Conservation (phyloP, 2,797 vertebrate genomes). For the Aulostomus chinensis region DNA sequence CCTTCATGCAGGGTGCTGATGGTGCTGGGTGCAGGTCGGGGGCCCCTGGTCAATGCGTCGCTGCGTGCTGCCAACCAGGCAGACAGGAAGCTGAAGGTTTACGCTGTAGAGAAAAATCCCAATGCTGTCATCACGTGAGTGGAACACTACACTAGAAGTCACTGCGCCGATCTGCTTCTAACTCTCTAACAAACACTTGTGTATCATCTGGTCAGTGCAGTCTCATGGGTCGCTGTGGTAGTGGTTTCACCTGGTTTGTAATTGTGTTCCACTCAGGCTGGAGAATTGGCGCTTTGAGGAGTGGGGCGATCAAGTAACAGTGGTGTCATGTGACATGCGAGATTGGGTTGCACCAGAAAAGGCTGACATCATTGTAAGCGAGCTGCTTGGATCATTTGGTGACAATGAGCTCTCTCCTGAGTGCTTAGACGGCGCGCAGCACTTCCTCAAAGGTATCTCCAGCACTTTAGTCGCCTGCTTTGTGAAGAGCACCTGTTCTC, state of each 20-base stretch:
- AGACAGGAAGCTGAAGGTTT: conserved; percentile 84
- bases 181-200: neutral
- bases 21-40: conserved; percentile 92
- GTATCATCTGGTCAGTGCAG: no score
- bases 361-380: conserved; percentile 92
- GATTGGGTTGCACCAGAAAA: conserved; percentile 91
- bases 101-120: conserved; percentile 94
- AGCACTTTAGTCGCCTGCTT: no score
- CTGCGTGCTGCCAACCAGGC: conserved; percentile 89
- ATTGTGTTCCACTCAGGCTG: conserved; percentile 72
- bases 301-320: conserved; percentile 94
- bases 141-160: neutral
- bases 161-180: no score
- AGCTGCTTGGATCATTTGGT: conserved; percentile 92
- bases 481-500: neutral
- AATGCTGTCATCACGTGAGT: conserved; percentile 93
- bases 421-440: conserved; percentile 92
- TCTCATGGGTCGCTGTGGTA: no score
- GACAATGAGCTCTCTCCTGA: conserved; percentile 95
- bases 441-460: conserved; percentile 89
- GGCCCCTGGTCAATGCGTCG: conserved; percentile 90
- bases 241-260: no score
- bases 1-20: conserved; percentile 84
- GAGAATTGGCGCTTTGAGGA: conserved; percentile 96
- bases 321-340: conserved; percentile 92